phyloP scores from a whole-genome alignment of 2,888 invertebrate species.

The Diploptera punctata region DNA sequence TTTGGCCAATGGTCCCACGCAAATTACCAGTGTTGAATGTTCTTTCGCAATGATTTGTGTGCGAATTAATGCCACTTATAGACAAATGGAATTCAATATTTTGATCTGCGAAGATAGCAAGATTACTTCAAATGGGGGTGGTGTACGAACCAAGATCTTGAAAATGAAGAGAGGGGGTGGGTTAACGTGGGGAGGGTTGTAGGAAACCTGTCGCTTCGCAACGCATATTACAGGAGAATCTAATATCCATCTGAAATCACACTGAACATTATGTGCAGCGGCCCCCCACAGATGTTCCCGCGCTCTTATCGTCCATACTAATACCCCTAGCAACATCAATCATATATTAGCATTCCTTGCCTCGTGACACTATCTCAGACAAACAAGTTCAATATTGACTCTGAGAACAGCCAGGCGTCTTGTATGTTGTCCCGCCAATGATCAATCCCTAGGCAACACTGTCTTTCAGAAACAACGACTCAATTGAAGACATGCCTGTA shows the following conservation, averaged over 20 bases:
- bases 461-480: too few relatives aligned
- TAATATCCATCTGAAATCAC: slow-evolving; percentile 28
- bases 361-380: too few relatives aligned
- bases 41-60: slow-evolving; percentile 39
- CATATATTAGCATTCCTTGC: slow-evolving; percentile 15
- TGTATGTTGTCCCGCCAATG: too few relatives aligned
- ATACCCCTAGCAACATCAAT: background rate
- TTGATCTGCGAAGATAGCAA: slow-evolving; percentile 5
- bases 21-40: too few relatives aligned
- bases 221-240: background rate
- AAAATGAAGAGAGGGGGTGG: slow-evolving; percentile 8
- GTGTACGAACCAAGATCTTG: background rate
- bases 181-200: too few relatives aligned
- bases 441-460: too few relatives aligned
- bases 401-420: too few relatives aligned
- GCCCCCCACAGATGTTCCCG: background rate
- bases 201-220: background rate
- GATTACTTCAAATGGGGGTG: slow-evolving; percentile 12
- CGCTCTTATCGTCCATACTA: background rate
- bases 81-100: slow-evolving; percentile 38
- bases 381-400: too few relatives aligned
- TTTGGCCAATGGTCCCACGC: too few relatives aligned
- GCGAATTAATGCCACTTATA: slow-evolving; percentile 38
- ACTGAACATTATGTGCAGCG: slow-evolving; percentile 19
- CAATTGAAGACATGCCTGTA: too few relatives aligned